Evolutionary conservation across 2,113 vertebrate genomes (phyloP).

Genomic region (Mormyrus iriodes): DNA sequence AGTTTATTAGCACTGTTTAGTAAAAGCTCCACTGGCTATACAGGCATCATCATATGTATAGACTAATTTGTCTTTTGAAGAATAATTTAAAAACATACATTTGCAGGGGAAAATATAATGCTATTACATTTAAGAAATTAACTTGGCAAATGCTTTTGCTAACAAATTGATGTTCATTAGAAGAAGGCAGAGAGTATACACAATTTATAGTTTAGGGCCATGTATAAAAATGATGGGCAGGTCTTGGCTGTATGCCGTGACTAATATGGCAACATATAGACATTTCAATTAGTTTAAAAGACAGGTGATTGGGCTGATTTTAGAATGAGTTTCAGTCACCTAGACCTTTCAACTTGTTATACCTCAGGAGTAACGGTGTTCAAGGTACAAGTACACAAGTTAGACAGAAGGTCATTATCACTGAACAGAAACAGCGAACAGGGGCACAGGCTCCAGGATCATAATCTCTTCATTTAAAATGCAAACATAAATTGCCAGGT

Average conservation of each 20-base stretch:
- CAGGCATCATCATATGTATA: not conserved
- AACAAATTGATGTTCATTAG: not conserved
- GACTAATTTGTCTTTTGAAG: not conserved
- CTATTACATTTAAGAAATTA: not conserved
- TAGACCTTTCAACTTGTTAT: not conserved
- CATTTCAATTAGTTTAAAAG: not conserved
- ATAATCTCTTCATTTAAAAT: not conserved
- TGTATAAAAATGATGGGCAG: not conserved
- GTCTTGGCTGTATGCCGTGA: not conserved
- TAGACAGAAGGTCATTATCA: not conserved
- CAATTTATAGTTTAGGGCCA: not conserved
- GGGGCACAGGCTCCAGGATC: not conserved
- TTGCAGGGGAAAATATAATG: not conserved
- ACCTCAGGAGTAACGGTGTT: not conserved
- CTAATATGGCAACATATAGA: not conserved
- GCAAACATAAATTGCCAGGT: not conserved
- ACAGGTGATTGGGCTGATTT: not conserved
- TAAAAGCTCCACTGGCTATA: conserved; percentile 35
- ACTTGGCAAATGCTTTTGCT: not conserved
- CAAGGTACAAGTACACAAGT: not conserved
- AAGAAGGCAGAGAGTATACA: not conserved
- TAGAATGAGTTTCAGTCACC: not conserved
- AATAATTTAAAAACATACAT: not conserved
- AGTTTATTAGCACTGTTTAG: conserved; percentile 55
- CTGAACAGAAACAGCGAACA: not conserved